Percentiles rank a stretch among this genome's conserved stretches.
phyloP scores from a whole-genome alignment of 2,113 vertebrate species.

The Erythrocercus mccallii region DNA sequence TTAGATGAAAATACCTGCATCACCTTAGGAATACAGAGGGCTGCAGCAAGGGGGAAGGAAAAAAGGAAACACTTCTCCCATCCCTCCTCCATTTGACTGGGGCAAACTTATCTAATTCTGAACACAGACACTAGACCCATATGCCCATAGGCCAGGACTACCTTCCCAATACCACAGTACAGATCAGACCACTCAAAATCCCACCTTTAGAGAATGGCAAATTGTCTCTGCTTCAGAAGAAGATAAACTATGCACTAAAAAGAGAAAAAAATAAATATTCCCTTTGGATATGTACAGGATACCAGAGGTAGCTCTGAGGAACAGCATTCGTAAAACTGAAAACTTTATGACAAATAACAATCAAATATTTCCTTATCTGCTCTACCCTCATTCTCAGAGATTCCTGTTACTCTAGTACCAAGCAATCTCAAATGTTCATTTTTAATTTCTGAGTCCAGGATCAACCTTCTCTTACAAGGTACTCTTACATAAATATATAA shows the following conservation, averaged over 20 bases:
- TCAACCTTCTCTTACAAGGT: background rate
- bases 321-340: background rate
- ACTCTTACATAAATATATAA: background rate
- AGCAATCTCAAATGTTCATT: background rate
- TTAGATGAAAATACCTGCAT: background rate
- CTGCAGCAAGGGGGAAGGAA: background rate
- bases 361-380: background rate
- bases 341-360: background rate
- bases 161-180: background rate
- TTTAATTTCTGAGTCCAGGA: background rate
- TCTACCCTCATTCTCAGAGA: background rate
- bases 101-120: background rate
- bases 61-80: background rate
- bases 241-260: background rate
- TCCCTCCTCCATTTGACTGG: background rate
- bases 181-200: background rate
- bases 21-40: background rate
- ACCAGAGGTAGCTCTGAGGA: background rate
- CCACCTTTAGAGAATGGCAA: background rate
- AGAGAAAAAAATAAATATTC: background rate
- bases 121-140: background rate
- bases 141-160: background rate
- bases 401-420: background rate
- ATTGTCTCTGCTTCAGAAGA: background rate
- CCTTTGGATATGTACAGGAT: background rate